Percentiles rank a stretch among this genome's conserved stretches.
Evolutionary conservation across 2,113 vertebrate species (phyloP).

Genomic region (Semnornis frantzii): DNA sequence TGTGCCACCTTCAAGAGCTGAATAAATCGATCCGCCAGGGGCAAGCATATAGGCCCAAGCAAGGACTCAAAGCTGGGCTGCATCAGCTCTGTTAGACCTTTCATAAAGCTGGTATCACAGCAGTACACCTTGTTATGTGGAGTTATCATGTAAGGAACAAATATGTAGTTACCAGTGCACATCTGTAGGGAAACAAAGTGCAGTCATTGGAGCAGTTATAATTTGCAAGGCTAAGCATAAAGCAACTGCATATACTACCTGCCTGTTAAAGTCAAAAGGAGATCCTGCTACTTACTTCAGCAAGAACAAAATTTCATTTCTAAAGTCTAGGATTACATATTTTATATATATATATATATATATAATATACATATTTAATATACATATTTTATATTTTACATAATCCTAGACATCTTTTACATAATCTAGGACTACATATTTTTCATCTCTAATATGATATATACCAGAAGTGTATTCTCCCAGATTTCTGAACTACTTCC

Average conservation of each 20-base stretch:
- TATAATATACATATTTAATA: too few species aligned
- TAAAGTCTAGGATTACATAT: not conserved
- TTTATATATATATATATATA: too few species aligned
- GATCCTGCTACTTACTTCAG: not conserved
- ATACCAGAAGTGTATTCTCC: not conserved
- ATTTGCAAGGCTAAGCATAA: not conserved
- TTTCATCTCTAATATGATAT: not conserved
- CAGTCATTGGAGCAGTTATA: not conserved
- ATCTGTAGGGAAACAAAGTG: conserved; percentile 77
- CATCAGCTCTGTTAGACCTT: conserved; percentile 95
- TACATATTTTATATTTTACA: too few species aligned
- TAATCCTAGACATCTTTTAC: too few species aligned
- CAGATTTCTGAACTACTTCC: not conserved
- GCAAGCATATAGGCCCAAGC: conserved; percentile 95
- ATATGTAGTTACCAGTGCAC: conserved; percentile 94
- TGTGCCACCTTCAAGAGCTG: conserved; percentile 92
- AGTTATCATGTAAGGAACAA: conserved; percentile 96
- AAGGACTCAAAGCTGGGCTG: conserved; percentile 93
- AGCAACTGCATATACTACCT: not conserved
- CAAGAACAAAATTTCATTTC: not conserved
- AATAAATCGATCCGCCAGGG: conserved; percentile 91
- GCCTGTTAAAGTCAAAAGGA: not conserved
- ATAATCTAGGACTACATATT: not conserved
- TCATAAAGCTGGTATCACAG: conserved; percentile 95
- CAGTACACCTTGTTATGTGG: conserved; percentile 97